Conservation (phyloP, 1,140 invertebrate species). For the Megathymus violae region DNA sequence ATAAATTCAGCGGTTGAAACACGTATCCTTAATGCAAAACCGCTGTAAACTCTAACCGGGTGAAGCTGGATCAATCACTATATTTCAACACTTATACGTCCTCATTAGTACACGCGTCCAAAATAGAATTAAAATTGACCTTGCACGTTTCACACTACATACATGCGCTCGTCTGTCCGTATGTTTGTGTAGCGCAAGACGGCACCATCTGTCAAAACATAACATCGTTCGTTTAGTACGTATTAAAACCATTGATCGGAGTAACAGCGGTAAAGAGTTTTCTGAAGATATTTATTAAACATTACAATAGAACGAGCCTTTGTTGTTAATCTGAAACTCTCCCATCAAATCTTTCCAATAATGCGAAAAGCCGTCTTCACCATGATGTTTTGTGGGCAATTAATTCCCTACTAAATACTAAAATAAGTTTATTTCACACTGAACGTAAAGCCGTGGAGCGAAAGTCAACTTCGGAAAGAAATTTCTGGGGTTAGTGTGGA, state of each 20-base stretch:
- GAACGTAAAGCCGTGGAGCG: constrained; percentile 53
- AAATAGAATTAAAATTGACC: neutral
- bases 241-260: neutral
- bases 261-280: no score
- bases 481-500: constrained; percentile 26
- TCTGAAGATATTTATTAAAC: constrained; percentile 54
- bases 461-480: constrained; percentile 49
- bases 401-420: constrained; percentile 73
- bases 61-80: no score
- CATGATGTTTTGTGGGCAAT: constrained; percentile 66
- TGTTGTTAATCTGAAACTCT: constrained; percentile 42
- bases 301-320: constrained; percentile 45
- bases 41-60: no score
- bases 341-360: constrained; percentile 62
- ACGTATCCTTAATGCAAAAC: no score
- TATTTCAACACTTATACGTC: no score
- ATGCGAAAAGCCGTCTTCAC: constrained; percentile 52
- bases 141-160: neutral
- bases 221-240: neutral
- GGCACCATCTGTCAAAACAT: neutral
- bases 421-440: constrained; percentile 68
- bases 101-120: neutral
- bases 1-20: no score
- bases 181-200: neutral
- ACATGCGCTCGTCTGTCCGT: neutral